These are phyloP conservation scores for Cephalotes varians DNA, from an alignment of 2,888 invertebrate species.

Conservation along the genomic window DNA sequence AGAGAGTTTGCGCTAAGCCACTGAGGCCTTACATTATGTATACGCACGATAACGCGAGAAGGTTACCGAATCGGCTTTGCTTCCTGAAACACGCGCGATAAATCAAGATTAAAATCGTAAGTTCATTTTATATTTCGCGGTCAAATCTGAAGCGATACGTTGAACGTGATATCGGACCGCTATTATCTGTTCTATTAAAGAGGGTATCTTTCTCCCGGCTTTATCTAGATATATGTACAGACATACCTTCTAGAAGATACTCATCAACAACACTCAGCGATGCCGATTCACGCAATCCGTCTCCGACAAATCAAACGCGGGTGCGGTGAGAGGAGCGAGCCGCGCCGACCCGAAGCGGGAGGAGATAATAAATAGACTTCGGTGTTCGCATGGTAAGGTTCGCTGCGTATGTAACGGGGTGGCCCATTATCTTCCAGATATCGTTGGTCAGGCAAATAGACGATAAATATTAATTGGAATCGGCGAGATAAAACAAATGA, in stretches of 20 bases:
- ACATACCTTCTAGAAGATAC: constrained; percentile 56
- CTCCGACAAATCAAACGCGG: constrained; percentile 58
- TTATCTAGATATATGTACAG: constrained; percentile 57
- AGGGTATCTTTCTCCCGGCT: constrained; percentile 50
- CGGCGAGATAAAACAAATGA: constrained; percentile 76
- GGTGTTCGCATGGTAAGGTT: constrained; percentile 31
- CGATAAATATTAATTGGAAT: constrained; percentile 78
- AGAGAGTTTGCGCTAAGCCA: constrained; percentile 4
- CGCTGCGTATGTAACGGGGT: constrained; percentile 43
- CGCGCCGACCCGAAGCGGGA: neutral
- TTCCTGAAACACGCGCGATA: constrained; percentile 41
- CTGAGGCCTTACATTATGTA: neutral
- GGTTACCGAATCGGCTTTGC: constrained; percentile 28
- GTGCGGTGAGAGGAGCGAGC: constrained; percentile 5
- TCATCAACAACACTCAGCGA: constrained; percentile 57
- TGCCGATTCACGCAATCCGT: constrained; percentile 71
- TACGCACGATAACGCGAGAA: constrained; percentile 28
- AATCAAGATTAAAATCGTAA: constrained; percentile 51
- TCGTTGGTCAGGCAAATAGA: constrained; percentile 67
- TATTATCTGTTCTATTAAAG: constrained; percentile 70
- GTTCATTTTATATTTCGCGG: constrained; percentile 26
- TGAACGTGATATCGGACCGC: constrained; percentile 56
- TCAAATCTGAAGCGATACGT: constrained; percentile 25
- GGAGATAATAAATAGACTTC: constrained; percentile 39
- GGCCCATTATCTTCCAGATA: constrained; percentile 57